A percentile compares a stretch with the other conserved stretches of the same genome.
Conservation (phyloP, 2,888 invertebrate genomes). For the Stenurella melanura region DNA sequence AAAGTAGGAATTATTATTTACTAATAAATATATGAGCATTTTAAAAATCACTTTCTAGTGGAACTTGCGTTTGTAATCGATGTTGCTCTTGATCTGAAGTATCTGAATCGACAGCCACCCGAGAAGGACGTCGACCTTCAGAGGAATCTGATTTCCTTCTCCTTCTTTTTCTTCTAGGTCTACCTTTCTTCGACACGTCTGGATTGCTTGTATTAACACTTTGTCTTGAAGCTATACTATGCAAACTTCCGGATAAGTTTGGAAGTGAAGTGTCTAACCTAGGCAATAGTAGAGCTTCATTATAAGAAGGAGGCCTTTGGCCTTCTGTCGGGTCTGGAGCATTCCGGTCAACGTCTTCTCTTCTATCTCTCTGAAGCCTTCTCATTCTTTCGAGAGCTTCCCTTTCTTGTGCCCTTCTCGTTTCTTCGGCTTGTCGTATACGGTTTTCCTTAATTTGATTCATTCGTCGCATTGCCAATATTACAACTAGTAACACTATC, state of each 20-base stretch:
- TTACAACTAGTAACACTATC: constrained; percentile 75
- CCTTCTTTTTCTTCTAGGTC: constrained; percentile 62
- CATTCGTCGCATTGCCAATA: constrained; percentile 76
- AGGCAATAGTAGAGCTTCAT: constrained; percentile 85
- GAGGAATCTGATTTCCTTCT: constrained; percentile 62
- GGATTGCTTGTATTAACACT: constrained; percentile 63
- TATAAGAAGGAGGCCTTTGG: constrained; percentile 84
- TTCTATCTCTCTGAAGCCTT: constrained; percentile 70
- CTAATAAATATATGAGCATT: constrained; percentile 41
- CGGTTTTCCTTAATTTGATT: constrained; percentile 76
- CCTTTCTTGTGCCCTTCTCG: constrained; percentile 76
- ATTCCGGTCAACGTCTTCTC: constrained; percentile 73
- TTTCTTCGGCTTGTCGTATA: constrained; percentile 71
- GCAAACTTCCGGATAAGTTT: constrained; percentile 69
- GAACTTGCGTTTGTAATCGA: constrained; percentile 48
- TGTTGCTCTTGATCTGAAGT: constrained; percentile 57
- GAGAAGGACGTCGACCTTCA: constrained; percentile 60
- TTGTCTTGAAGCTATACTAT: constrained; percentile 64
- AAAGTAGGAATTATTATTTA: background rate
- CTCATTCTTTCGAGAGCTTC: constrained; percentile 73
- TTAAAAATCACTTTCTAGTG: constrained; percentile 66
- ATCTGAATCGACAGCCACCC: constrained; percentile 56
- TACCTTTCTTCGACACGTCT: constrained; percentile 63
- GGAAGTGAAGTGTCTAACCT: constrained; percentile 79
- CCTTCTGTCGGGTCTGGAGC: constrained; percentile 82